Evolutionary conservation across 23 tunicate genomes (phyloP).

Genomic region (Halocynthia roretzi): DNA sequence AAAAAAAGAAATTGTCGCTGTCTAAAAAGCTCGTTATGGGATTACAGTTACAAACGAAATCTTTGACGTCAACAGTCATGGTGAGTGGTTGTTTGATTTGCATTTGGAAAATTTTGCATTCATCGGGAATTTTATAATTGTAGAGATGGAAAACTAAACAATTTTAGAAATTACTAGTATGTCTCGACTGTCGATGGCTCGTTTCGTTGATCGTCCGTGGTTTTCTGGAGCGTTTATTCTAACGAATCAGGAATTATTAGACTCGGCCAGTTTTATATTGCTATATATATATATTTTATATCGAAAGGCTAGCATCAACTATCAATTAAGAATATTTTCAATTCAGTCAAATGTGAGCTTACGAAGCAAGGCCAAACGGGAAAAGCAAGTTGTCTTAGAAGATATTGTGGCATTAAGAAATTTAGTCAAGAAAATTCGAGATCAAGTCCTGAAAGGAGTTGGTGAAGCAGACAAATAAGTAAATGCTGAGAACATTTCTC

Average conservation of each 20-base stretch:
- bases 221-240: not conserved
- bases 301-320: no score
- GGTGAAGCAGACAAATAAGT: no score
- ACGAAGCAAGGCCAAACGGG: slow-evolving; percentile 5
- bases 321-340: not conserved
- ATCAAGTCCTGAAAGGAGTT: no score
- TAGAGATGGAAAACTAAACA: no score
- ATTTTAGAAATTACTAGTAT: no score
- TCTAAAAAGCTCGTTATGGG: not conserved
- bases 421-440: no score
- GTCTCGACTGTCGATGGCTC: no score
- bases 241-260: no score
- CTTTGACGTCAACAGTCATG: slow-evolving; percentile 11
- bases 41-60: slow-evolving; percentile 15
- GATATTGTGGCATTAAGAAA: slow-evolving; percentile 1
- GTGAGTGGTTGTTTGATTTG: not conserved
- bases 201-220: not conserved
- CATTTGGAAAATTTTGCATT: no score
- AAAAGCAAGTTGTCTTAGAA: not conserved
- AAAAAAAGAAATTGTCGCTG: slow-evolving; percentile 1
- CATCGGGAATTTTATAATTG: no score
- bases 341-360: slow-evolving; percentile 8
- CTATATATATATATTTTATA: not conserved
- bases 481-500: no score
- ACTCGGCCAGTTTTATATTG: not conserved